Percentiles rank a stretch among this genome's conserved stretches.
phyloP scores from a whole-genome alignment of 2,113 vertebrate species.

The cat (Felis catus) region F.catus_Fca126_mat1.0 CM031424.1:78351001-78351500 shows the following conservation, averaged over 20 bases:
- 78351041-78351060: not conserved
- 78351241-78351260: not conserved
- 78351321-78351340: not conserved
- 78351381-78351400: not conserved
- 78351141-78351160: slow-evolving; percentile 20
- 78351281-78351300: not conserved
- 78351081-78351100: slow-evolving; percentile 32
- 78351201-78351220: not conserved
- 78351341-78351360: not conserved
- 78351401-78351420: not conserved
- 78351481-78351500: not conserved
- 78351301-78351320: not conserved
- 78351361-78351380: not conserved
- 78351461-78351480: not conserved
- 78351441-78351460: not conserved
- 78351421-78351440: not conserved
- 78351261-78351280: not conserved
- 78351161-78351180: not conserved
- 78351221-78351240: not conserved
- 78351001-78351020: not conserved
- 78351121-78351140: not conserved
- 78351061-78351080: not conserved
- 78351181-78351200: not conserved
- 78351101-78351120: not conserved
- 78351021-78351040: not conserved